These are phyloP conservation scores for Oncorhynchus nerka DNA, from an alignment of 2,113 vertebrate genomes.

Conservation along the genomic window DNA sequence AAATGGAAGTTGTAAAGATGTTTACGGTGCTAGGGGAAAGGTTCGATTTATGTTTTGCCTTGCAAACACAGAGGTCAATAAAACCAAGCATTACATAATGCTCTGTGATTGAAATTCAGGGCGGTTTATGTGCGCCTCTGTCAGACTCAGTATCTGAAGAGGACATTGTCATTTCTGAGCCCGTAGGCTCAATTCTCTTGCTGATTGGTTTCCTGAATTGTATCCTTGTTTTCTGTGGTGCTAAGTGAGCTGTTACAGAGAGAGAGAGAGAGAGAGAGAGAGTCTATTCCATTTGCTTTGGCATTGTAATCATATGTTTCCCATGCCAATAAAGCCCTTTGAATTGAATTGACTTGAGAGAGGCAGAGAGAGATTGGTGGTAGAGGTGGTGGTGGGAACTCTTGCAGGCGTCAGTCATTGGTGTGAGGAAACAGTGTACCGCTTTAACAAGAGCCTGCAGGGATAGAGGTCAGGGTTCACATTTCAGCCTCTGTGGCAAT, in stretches of 20 bases:
- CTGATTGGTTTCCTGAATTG: conserved; percentile 30
- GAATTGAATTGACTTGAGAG: neutral
- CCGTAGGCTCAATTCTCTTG: conserved; percentile 1
- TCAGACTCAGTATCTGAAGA: neutral
- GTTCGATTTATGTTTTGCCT: neutral
- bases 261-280: neutral
- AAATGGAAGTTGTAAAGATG: neutral
- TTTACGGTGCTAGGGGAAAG: neutral
- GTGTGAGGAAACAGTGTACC: conserved; percentile 50
- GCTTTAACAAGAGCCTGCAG: conserved; percentile 54
- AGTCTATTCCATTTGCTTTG: neutral
- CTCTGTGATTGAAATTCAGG: neutral
- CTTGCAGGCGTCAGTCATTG: conserved; percentile 25
- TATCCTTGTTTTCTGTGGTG: conserved; percentile 30
- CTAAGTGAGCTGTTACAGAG: conserved; percentile 1
- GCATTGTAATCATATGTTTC: too few species aligned
- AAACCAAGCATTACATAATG: neutral
- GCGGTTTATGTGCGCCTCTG: neutral
- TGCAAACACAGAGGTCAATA: neutral
- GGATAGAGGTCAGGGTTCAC: conserved; percentile 60
- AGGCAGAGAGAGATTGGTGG: neutral
- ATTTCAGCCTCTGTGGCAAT: conserved; percentile 15
- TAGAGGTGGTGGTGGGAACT: neutral
- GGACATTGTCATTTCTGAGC: neutral
- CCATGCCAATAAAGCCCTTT: too few species aligned